Conservation (phyloP, 1,140 invertebrate species). For the Drosophila auraria region DNA sequence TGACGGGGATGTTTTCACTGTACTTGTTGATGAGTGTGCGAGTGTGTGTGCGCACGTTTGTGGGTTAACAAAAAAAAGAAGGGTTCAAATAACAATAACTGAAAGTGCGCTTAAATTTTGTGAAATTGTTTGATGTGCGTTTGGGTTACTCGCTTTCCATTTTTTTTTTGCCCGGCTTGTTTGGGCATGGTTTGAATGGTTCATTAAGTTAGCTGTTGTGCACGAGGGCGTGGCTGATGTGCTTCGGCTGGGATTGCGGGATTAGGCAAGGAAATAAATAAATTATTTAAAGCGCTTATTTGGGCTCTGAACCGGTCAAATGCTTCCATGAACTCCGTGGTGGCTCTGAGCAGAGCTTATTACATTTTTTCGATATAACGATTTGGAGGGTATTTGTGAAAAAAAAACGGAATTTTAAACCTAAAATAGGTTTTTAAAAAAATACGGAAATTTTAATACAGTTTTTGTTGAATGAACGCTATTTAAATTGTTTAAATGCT, state of each 20-base stretch:
- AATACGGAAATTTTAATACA: not conserved
- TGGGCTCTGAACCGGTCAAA: slow-evolving; percentile 16
- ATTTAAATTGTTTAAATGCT: too few species aligned
- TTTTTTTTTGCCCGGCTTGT: slow-evolving; percentile 30
- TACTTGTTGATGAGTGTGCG: slow-evolving; percentile 30
- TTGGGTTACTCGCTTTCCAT: slow-evolving; percentile 16
- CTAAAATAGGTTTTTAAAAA: not conserved
- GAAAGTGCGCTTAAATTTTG: slow-evolving; percentile 58
- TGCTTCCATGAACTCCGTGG: slow-evolving; percentile 1
- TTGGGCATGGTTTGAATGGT: slow-evolving; percentile 52
- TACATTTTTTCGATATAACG: not conserved
- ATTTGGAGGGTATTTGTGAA: not conserved
- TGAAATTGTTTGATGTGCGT: slow-evolving; percentile 76
- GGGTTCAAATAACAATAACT: slow-evolving; percentile 74
- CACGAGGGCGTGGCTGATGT: slow-evolving; percentile 23
- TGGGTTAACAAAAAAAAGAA: slow-evolving; percentile 48
- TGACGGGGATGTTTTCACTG: slow-evolving; percentile 59
- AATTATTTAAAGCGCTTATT: slow-evolving; percentile 39
- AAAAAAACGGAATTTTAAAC: not conserved
- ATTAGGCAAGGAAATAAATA: slow-evolving; percentile 31
- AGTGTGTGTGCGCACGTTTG: slow-evolving; percentile 5
- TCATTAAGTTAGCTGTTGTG: slow-evolving; percentile 71
- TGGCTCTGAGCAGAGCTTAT: not conserved
- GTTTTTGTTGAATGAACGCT: too few species aligned
- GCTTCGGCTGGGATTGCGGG: slow-evolving; percentile 18